A percentile compares a stretch with the other conserved stretches of the same genome.
Conservation (phyloP, 2,888 invertebrate genomes). For the Celastrina argiolus region DNA sequence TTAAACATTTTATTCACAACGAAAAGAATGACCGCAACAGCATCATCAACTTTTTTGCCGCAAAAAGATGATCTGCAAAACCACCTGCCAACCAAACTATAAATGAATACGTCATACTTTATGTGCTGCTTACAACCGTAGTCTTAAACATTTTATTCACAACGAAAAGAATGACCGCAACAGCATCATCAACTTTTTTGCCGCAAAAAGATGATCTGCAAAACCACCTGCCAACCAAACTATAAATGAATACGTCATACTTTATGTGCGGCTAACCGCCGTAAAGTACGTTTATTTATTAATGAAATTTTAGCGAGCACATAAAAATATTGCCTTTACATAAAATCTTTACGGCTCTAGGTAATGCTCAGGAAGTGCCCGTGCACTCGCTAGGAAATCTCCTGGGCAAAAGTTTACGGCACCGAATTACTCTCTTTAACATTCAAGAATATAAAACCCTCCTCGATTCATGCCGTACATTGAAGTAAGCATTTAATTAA, state of each 20-base stretch:
- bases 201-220: neutral
- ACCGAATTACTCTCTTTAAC: slow-evolving; percentile 15
- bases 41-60: neutral
- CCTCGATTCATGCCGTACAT: slow-evolving; percentile 19
- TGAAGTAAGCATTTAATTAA: slow-evolving; percentile 3
- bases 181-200: neutral
- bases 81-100: neutral
- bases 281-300: slow-evolving; percentile 23
- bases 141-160: too few relatives aligned
- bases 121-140: too few relatives aligned
- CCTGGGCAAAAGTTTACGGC: slow-evolving; percentile 24
- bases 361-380: slow-evolving; percentile 11
- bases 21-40: neutral
- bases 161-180: neutral
- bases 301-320: slow-evolving; percentile 23
- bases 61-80: neutral
- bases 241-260: neutral
- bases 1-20: too few relatives aligned
- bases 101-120: neutral
- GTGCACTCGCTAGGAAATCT: slow-evolving; percentile 16
- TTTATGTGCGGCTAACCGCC: neutral
- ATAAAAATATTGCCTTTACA: slow-evolving; percentile 26
- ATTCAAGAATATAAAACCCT: slow-evolving; percentile 11
- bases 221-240: neutral
- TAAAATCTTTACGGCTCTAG: slow-evolving; percentile 25